phyloP scores from a whole-genome alignment of 2,888 invertebrate species.

The Syritta pipiens region DNA sequence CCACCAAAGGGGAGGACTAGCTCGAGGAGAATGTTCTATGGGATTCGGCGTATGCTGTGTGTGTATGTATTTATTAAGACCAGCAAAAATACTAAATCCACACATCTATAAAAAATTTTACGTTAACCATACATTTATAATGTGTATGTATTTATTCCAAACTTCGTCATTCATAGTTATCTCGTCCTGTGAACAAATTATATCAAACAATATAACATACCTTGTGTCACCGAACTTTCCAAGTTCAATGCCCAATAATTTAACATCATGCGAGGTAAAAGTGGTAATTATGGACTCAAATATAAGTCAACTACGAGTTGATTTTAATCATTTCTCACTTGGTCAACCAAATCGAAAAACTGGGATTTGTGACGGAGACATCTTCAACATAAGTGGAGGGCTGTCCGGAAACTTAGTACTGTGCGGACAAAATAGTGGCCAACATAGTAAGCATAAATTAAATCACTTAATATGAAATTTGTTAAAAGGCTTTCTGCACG shows the following conservation, averaged over 20 bases:
- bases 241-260: slow-evolving; percentile 84
- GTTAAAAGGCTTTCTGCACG: not conserved
- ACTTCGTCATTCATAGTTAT: too few species aligned
- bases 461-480: not conserved
- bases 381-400: slow-evolving; percentile 83
- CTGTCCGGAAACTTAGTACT: slow-evolving; percentile 82
- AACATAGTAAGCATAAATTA: slow-evolving; percentile 85
- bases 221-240: slow-evolving; percentile 91
- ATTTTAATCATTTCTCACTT: slow-evolving; percentile 90
- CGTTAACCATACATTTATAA: too few species aligned
- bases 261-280: slow-evolving; percentile 85
- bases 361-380: slow-evolving; percentile 89
- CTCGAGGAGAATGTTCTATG: slow-evolving; percentile 88
- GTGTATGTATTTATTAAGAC: slow-evolving; percentile 82
- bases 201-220: slow-evolving; percentile 89
- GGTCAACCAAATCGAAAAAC: slow-evolving; percentile 90
- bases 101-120: not conserved
- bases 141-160: too few species aligned
- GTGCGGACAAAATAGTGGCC: slow-evolving; percentile 91
- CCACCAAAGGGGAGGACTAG: slow-evolving; percentile 84
- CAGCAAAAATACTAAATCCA: not conserved
- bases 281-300: slow-evolving; percentile 88
- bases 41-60: slow-evolving; percentile 93
- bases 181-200: slow-evolving; percentile 85
- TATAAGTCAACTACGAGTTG: slow-evolving; percentile 90